Evolutionary conservation across 2,797 vertebrate genomes (phyloP), one percentile per base, ranked within the genome.

Genomic region (Cirrhinus mrigala): DNA sequence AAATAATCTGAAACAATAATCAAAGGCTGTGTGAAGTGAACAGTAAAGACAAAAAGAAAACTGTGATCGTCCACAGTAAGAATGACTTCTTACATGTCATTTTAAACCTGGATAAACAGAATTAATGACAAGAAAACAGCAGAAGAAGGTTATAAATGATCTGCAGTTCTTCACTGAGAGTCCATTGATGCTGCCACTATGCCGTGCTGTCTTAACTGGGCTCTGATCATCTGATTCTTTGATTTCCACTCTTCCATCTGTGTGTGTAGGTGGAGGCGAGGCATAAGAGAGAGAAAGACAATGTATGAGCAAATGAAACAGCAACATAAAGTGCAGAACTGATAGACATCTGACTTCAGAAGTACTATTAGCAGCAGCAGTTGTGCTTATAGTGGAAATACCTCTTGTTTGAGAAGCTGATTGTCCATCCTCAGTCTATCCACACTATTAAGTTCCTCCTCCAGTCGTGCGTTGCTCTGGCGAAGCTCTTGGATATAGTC

Each of bases 401-500:
- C 97, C 96, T 98, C 97, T 89, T 98, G 97, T 88, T 97, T 92
- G 6, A 98, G 94, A 0, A 98, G 95, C 84, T 98, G 97, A 60
- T 98, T 99, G 93, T 98, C 97, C 84, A 97, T 93, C 89, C 97
- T 93, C 82, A 98, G 95, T 54, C 97, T 96, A 54, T 98, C 97
- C 0, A 97, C 91, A 1, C 94, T 91, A 88, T 96, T 89, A 71
- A 97, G 94, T 22, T 97, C 97, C 33, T 98, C 97, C 0, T 96
- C 96, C 62, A 98, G 92, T 40, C 97, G 96, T 71, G 95, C 89
- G 92, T 98, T 98, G 90, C 96, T 97, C 92, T 98, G 97, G 60
- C 97, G 92, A 27, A 99, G 94, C 82, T 99, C 98, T 92, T 98
- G 98, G 91, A 99, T 98, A 91, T 98, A 99, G 84, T 99, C 97